These are phyloP conservation scores for Acholoe squamosa DNA, from an alignment of 2,888 invertebrate genomes.

Conservation along the genomic window DNA sequence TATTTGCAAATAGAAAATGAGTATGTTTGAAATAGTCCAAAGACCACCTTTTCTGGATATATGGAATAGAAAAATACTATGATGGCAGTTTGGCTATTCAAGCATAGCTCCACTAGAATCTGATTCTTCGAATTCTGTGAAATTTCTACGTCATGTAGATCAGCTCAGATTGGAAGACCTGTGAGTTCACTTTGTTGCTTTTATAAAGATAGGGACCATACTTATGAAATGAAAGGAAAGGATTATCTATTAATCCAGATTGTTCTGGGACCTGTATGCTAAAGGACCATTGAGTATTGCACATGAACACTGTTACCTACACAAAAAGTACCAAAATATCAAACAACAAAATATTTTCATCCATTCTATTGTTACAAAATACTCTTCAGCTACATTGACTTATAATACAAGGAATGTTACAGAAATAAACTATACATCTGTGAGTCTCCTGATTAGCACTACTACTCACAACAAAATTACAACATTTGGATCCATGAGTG, in stretches of 20 bases:
- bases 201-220: no score
- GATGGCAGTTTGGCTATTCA: neutral
- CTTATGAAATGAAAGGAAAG: neutral
- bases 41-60: neutral
- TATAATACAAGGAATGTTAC: no score
- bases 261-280: neutral
- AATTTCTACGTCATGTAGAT: no score
- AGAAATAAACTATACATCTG: neutral
- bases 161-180: no score
- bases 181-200: no score
- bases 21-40: neutral
- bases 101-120: neutral
- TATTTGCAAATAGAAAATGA: no score
- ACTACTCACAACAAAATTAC: neutral
- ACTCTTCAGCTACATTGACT: no score
- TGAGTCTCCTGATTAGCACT: neutral
- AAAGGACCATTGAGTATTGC: constrained; percentile 26
- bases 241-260: neutral
- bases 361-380: neutral
- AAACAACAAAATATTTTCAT: neutral
- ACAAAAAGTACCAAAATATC: neutral
- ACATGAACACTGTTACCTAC: constrained; percentile 1
- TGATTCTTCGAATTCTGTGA: neutral
- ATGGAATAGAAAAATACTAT: neutral
- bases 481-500: neutral